These are phyloP conservation scores for Drosophila pruinosa DNA, from an alignment of 1,140 invertebrate species.

Conservation along the genomic window DNA sequence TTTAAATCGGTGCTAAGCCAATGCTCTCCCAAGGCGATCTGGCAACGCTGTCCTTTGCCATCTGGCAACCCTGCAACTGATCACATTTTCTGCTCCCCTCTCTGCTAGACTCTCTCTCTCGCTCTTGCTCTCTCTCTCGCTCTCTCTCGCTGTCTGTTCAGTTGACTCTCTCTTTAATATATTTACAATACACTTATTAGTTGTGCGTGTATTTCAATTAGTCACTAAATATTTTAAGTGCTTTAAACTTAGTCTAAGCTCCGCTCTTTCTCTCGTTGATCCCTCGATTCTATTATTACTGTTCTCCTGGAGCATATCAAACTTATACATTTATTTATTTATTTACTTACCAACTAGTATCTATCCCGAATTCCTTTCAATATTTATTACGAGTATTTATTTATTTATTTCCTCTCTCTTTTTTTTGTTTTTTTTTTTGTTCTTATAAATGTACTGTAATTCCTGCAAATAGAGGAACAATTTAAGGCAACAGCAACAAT, in stretches of 20 bases:
- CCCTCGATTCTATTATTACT: constrained; percentile 1
- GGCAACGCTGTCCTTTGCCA: constrained; percentile 19
- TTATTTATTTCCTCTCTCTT: constrained; percentile 50
- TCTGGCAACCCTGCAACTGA: not conserved
- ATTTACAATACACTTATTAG: constrained; percentile 25
- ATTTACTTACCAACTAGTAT: constrained; percentile 54
- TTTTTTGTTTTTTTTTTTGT: constrained; percentile 43
- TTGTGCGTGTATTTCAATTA: constrained; percentile 64
- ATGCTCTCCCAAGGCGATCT: constrained; percentile 25
- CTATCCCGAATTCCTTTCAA: constrained; percentile 23
- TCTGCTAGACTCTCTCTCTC: not conserved
- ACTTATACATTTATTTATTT: constrained; percentile 29
- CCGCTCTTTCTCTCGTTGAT: not conserved
- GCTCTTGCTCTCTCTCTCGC: not conserved
- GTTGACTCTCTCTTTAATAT: constrained; percentile 48
- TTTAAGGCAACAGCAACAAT: constrained; percentile 35
- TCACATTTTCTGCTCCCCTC: constrained; percentile 2
- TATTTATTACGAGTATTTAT: constrained; percentile 57
- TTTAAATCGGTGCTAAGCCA: constrained; percentile 66
- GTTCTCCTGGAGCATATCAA: constrained; percentile 18
- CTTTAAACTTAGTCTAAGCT: constrained; percentile 75
- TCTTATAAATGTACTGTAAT: constrained; percentile 38
- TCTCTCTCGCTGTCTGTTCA: no score
- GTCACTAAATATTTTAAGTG: constrained; percentile 81
- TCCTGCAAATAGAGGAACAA: constrained; percentile 39